These are phyloP conservation scores for Carassius auratus DNA, from an alignment of 2,113 vertebrate genomes.

Conservation along the genomic window DNA sequence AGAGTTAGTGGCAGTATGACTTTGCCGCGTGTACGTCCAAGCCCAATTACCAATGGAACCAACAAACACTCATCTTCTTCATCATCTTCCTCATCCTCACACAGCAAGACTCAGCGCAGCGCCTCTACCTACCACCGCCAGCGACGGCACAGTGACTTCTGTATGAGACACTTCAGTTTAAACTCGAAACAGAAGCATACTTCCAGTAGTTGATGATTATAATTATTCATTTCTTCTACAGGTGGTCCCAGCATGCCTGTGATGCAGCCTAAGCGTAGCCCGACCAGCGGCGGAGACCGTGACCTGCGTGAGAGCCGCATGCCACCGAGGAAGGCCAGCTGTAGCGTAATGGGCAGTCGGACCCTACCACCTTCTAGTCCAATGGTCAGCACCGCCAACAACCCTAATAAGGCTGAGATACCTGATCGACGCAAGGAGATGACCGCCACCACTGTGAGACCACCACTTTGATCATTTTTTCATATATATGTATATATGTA, in stretches of 20 bases:
- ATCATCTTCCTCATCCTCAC: slow-evolving; percentile 79
- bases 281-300: slow-evolving; percentile 83
- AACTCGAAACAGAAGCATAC: background rate
- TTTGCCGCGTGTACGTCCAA: slow-evolving; percentile 86
- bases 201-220: slow-evolving; percentile 47
- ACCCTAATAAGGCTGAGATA: slow-evolving; percentile 93
- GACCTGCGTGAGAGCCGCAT: slow-evolving; percentile 89
- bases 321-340: slow-evolving; percentile 84
- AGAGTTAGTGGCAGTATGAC: slow-evolving; percentile 83
- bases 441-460: slow-evolving; percentile 83
- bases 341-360: slow-evolving; percentile 82
- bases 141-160: slow-evolving; percentile 92
- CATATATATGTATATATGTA: no score
- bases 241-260: slow-evolving; percentile 87
- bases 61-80: slow-evolving; percentile 81
- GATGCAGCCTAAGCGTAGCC: slow-evolving; percentile 89
- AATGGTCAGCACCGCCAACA: slow-evolving; percentile 95
- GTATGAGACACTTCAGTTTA: slow-evolving; percentile 72
- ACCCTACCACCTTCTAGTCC: slow-evolving; percentile 90
- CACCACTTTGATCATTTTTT: background rate
- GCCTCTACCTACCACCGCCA: slow-evolving; percentile 90
- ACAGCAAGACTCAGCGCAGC: slow-evolving; percentile 87
- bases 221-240: slow-evolving; percentile 64
- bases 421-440: slow-evolving; percentile 90
- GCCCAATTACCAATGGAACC: slow-evolving; percentile 86